Conservation (phyloP, 2,113 vertebrate species). For the Deroptyus accipitrinus region DNA sequence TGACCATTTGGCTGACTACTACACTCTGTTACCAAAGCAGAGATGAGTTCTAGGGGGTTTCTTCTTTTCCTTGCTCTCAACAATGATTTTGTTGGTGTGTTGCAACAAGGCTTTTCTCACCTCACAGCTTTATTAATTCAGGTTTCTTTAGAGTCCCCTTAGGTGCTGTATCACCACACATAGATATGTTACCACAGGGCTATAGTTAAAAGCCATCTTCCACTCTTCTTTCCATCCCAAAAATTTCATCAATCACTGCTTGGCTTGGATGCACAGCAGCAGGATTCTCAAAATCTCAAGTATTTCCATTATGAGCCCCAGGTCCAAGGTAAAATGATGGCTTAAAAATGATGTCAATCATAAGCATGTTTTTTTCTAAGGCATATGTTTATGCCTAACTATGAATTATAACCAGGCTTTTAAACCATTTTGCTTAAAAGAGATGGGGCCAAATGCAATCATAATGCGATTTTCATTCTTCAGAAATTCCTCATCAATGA, state of each 20-base stretch:
- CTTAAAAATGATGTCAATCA: not conserved
- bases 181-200: not conserved
- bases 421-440: not conserved
- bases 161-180: not conserved
- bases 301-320: not conserved
- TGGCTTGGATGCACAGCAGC: not conserved
- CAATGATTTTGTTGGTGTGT: not conserved
- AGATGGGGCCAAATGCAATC: not conserved
- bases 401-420: not conserved
- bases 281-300: not conserved
- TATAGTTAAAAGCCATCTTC: not conserved
- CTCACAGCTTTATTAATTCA: constrained; percentile 23
- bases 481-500: not conserved
- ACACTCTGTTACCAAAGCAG: not conserved
- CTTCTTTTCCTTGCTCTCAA: not conserved
- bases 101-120: constrained; percentile 2
- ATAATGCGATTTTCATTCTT: not conserved
- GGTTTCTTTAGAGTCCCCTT: not conserved
- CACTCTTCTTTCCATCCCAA: not conserved
- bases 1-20: not conserved
- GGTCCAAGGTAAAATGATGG: not conserved
- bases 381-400: not conserved
- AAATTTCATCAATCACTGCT: not conserved
- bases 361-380: not conserved
- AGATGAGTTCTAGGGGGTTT: not conserved